Evolutionary conservation across 2,797 vertebrate species (phyloP).

Genomic region (Knipowitschia caucasica): DNA sequence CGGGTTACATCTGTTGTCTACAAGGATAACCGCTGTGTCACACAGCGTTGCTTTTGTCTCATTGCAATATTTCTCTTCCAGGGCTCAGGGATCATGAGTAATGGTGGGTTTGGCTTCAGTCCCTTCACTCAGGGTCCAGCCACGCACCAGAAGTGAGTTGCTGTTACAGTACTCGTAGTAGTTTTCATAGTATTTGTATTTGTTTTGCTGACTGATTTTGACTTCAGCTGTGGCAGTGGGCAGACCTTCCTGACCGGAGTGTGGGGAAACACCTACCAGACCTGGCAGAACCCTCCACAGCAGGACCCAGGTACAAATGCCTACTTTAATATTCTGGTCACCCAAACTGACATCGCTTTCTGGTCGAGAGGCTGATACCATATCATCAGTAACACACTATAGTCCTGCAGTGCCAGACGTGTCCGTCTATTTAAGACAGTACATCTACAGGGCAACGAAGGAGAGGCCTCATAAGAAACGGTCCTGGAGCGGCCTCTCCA

Average conservation of each 20-base stretch:
- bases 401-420: no score
- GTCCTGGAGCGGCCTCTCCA: no score
- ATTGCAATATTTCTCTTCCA: constrained; percentile 37
- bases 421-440: no score
- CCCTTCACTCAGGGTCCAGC: constrained; percentile 91
- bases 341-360: background rate
- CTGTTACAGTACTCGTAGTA: background rate
- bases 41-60: no score
- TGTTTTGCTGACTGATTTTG: constrained; percentile 6
- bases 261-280: constrained; percentile 94
- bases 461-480: no score
- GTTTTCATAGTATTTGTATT: background rate
- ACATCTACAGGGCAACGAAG: no score
- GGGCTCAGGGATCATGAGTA: constrained; percentile 88
- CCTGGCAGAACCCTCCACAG: constrained; percentile 90
- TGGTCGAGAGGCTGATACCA: background rate
- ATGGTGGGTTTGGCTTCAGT: constrained; percentile 89
- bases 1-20: no score
- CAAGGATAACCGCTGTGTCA: no score
- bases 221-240: constrained; percentile 76
- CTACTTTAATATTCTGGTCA: background rate
- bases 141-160: constrained; percentile 91
- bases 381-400: no score
- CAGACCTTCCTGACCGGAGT: constrained; percentile 93
- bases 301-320: constrained; percentile 84